Percentiles rank a stretch among this genome's conserved stretches.
phyloP scores from a whole-genome alignment of 2,797 vertebrate genomes.

The Anableps anableps region DNA sequence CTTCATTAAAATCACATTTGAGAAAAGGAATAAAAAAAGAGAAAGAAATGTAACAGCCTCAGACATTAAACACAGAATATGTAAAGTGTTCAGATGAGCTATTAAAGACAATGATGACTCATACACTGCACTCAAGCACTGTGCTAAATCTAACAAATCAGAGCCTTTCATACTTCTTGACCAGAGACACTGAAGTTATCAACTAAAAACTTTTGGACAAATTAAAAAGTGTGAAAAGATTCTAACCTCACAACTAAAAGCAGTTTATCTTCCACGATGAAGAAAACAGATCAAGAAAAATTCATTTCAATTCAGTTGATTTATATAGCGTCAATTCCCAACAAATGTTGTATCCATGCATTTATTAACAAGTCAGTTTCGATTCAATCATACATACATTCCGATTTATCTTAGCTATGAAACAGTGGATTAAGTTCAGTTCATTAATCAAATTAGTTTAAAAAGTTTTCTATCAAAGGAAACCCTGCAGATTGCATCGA shows the following conservation, averaged over 20 bases:
- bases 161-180: conserved; percentile 1
- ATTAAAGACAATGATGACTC: conserved; percentile 33
- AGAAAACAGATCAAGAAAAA: neutral
- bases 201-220: neutral
- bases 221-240: neutral
- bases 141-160: neutral
- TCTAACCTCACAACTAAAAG: neutral
- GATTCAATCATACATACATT: no score
- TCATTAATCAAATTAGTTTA: no score
- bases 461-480: no score
- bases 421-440: no score
- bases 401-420: no score
- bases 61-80: conserved; percentile 23
- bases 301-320: no score
- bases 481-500: no score
- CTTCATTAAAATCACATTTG: conserved; percentile 34
- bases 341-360: no score
- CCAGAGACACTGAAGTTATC: neutral
- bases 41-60: neutral
- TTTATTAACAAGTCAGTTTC: no score
- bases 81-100: conserved; percentile 17
- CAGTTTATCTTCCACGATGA: neutral
- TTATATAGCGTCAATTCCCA: no score
- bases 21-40: neutral
- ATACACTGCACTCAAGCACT: neutral